Evolutionary conservation across 2,888 invertebrate genomes (phyloP), one percentile per base, ranked within the genome.

Genomic region (Himalopsyche kuldschensis): DNA sequence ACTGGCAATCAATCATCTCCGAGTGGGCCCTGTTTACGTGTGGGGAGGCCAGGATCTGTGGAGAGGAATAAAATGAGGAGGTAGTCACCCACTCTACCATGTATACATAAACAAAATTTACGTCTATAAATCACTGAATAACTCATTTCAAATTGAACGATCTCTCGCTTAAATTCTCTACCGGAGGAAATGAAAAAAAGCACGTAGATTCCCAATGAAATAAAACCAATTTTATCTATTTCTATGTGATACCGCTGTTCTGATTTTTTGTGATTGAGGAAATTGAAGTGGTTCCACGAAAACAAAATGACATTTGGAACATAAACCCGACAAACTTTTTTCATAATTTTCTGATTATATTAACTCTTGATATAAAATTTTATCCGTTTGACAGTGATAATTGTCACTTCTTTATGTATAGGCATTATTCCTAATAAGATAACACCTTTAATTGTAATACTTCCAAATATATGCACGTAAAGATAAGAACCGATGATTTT

Each of bases 1-100:
- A 81, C 78, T 15, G 81, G 81, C 81, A 81, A 81, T 81, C 81
- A 81, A 81, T 81, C 81, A 81, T 78, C 77, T 27, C 47, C 35
- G 48, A 78, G 46, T 48, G 35, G 55, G 31, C 31, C 27, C 69
- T 63, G 69, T 27, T 69, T 30, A 69, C 69, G 27, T 81, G 81
- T 75, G 35, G 47, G 30, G 81, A 81, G 76, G 75, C 47, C 75
- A 75, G 81, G 75, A 41, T 20, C 32, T 20, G 76, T 32, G 47
- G 81, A n/a, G 55, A 55, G 78, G 32, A 48, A 31, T 31, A 63
- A 69, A 69, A 27, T 8, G 20, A 30, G 27, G 69, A 69, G 27
- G 69, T 27, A 27, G 27, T 69, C 30, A 30, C 69, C 30, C 69
- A 27, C 69, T 11, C 32, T 32, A n/a, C 31, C 78, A 55, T 77